Conservation (phyloP, 2,113 vertebrate species). For the Dolichotis patagonum region DNA sequence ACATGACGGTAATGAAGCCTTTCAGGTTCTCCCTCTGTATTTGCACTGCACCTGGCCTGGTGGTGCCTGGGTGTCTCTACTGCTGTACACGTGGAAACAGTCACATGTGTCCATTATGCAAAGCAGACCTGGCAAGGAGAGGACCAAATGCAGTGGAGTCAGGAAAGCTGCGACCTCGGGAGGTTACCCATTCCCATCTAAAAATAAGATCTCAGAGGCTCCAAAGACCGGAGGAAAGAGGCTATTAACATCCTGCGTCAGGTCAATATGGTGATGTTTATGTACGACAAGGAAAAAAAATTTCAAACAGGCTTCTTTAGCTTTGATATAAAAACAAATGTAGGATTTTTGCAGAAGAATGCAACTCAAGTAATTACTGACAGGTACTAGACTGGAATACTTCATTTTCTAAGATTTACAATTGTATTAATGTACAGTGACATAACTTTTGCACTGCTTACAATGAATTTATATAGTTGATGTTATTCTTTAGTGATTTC, state of each 20-base stretch:
- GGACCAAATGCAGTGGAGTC: not conserved
- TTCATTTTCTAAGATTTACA: slow-evolving; percentile 25
- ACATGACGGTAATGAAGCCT: slow-evolving; percentile 47
- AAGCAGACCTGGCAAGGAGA: slow-evolving; percentile 50
- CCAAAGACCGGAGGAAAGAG: not conserved
- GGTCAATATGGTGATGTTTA: not conserved
- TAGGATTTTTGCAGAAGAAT: not conserved
- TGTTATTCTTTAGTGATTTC: not conserved
- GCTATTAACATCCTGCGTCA: not conserved
- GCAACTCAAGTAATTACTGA: not conserved
- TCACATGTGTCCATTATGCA: slow-evolving; percentile 51
- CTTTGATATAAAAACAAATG: slow-evolving; percentile 29
- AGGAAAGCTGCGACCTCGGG: not conserved
- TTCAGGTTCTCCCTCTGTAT: slow-evolving; percentile 70
- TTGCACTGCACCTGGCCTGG: slow-evolving; percentile 51
- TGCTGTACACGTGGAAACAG: not conserved
- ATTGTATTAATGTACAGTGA: not conserved
- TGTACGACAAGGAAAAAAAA: not conserved
- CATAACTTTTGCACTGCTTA: not conserved
- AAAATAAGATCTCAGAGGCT: slow-evolving; percentile 7
- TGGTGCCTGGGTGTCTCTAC: slow-evolving; percentile 16
- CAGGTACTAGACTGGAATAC: not conserved
- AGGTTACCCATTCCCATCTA: slow-evolving; percentile 4
- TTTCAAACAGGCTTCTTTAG: slow-evolving; percentile 1
- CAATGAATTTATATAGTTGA: not conserved